Base-by-base conservation (phyloP, 2,113 vertebrate species). In the Hippocampus zosterae region DNA sequence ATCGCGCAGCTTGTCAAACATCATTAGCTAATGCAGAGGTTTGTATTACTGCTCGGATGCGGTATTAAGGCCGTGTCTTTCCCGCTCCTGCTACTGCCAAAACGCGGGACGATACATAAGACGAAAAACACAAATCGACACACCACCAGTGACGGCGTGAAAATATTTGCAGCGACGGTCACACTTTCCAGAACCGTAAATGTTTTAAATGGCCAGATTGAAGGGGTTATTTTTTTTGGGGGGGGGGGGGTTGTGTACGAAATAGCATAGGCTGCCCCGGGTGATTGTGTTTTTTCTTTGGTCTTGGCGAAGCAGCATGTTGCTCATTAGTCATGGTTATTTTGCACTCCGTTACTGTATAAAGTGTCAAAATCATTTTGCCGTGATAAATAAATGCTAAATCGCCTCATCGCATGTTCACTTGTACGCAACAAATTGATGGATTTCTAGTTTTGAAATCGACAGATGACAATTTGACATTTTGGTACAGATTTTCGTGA, bases 1-100 rank as follows among this genome's bases (percentile, higher is more conserved):
- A 84, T 82, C 79, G 42, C 57, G 12, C 21, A 59, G 73, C 77
- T 80, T 85, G 82, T 88, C 81, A 84, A 77, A 86, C 81, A 85
- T 65, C 71, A 75, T 81, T 70, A 76, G 67, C 72, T 77, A 66
- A 69, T 65, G 55, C 46, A n/a, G 62, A 70, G 52, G 79, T 79
- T 69, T 83, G 73, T 81, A 72, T 84, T 70, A 77, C 72, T 48
- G 67, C 76, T 62, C 75, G 70, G 76, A 73, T 67, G 60, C 13
- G 4, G 68, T 69, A 75, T 79, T 65, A 72, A 74, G 79, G 83
- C 81, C 65, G 1, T 60, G 29, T 77, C 50, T 8, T 55, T 60
- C 27, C 67, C 1, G 40, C 55, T 37, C 12, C 41, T 9, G 41
- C 23, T 8, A 52, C 33, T 33, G 33, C 74, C 18, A 19, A 67